These are phyloP conservation scores for Gymnorhina tibicen DNA, from an alignment of 2,113 vertebrate species.

Conservation along the genomic window DNA sequence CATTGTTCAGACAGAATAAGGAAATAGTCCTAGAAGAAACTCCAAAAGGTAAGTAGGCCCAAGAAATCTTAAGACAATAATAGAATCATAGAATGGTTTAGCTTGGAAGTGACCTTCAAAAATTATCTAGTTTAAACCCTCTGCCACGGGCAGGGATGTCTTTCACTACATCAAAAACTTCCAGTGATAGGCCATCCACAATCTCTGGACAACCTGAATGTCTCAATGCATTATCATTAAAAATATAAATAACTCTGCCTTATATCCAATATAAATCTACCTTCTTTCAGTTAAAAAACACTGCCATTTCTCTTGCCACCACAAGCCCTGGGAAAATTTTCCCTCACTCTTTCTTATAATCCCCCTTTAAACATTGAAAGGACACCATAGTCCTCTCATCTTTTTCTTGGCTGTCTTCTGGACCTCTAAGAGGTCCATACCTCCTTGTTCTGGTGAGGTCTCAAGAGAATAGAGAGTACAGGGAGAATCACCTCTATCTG, in stretches of 20 bases:
- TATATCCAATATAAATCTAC: not conserved
- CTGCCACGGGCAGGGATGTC: not conserved
- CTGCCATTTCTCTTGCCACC: not conserved
- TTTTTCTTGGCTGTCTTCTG: not conserved
- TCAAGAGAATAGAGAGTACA: not conserved
- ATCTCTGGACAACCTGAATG: not conserved
- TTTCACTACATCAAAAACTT: not conserved
- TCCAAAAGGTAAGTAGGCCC: not conserved
- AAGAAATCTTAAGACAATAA: not conserved
- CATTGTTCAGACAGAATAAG: not conserved
- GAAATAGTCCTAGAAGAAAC: not conserved
- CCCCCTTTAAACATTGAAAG: not conserved
- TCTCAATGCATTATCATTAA: not conserved
- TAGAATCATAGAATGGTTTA: not conserved
- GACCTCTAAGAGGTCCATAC: not conserved
- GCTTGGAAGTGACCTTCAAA: not conserved
- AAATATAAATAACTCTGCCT: not conserved
- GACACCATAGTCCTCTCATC: not conserved
- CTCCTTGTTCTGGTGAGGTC: not conserved
- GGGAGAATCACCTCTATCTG: not conserved
- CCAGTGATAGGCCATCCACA: not conserved
- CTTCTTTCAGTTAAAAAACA: not conserved
- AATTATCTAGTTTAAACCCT: not conserved
- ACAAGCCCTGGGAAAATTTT: not conserved
- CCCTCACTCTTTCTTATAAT: not conserved